These are phyloP conservation scores for Delichon dasypus DNA, from an alignment of 2,797 vertebrate genomes.

Conservation along the genomic window DNA sequence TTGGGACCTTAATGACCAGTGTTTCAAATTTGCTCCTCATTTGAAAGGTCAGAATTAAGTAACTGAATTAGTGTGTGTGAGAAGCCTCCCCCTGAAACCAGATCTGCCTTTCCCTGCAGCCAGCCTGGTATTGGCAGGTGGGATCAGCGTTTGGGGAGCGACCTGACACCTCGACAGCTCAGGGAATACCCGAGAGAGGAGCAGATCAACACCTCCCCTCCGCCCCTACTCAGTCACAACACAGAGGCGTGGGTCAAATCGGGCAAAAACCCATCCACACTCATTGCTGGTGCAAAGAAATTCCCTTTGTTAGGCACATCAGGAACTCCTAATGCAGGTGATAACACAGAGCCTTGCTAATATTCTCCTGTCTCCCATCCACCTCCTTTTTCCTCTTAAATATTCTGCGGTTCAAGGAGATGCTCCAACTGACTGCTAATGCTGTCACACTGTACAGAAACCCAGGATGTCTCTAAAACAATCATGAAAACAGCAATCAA, in stretches of 20 bases:
- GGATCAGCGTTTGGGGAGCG: slow-evolving; percentile 32
- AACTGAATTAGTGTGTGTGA: neutral
- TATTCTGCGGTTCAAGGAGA: neutral
- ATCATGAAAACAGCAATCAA: slow-evolving; percentile 32
- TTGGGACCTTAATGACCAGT: neutral
- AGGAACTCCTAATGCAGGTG: neutral
- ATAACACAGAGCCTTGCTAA: neutral
- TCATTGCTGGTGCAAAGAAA: neutral
- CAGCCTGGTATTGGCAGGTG: neutral
- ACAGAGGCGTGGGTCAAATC: neutral
- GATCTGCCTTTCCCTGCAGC: slow-evolving; percentile 30
- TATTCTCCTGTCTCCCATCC: neutral
- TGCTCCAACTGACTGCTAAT: slow-evolving; percentile 1
- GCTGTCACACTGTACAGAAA: neutral
- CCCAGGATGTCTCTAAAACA: slow-evolving; percentile 28
- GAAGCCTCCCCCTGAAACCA: slow-evolving; percentile 27
- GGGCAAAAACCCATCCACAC: neutral
- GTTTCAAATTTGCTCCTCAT: slow-evolving; percentile 16
- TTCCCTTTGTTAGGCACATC: neutral
- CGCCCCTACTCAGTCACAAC: neutral
- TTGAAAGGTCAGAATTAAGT: slow-evolving; percentile 54
- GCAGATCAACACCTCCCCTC: neutral
- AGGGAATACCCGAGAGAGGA: slow-evolving; percentile 5
- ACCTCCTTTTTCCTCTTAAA: slow-evolving; percentile 8
- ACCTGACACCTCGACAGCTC: neutral